Conservation (phyloP, 23 tunicate genomes). For the Aplidium turbinatum region DNA sequence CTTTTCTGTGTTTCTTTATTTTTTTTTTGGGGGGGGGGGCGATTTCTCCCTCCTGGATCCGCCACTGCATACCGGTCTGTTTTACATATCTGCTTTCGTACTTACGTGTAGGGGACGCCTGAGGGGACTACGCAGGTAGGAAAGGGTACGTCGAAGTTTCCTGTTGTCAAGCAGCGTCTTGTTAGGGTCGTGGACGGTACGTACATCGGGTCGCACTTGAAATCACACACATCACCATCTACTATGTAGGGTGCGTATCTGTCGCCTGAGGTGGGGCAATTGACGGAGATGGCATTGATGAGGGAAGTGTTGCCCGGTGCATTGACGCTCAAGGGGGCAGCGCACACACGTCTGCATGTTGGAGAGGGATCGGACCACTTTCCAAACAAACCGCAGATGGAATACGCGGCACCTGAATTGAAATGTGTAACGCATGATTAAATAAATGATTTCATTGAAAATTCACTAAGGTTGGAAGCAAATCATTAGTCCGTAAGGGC, state of each 20-base stretch:
- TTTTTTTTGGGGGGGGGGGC: too few relatives aligned
- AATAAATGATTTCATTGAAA: too few relatives aligned
- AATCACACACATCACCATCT: slow-evolving; percentile 20
- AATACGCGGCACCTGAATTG: slow-evolving; percentile 17
- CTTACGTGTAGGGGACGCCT: slow-evolving; percentile 15
- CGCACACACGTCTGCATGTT: slow-evolving; percentile 34
- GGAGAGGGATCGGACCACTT: slow-evolving; percentile 66
- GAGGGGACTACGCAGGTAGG: slow-evolving; percentile 53
- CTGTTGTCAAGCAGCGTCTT: slow-evolving; percentile 42
- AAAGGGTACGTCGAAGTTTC: slow-evolving; percentile 31
- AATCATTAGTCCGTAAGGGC: neutral
- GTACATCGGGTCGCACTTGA: slow-evolving; percentile 35
- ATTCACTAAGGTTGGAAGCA: too few relatives aligned
- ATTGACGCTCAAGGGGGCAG: slow-evolving; percentile 4
- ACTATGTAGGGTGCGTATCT: neutral
- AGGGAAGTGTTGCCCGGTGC: neutral
- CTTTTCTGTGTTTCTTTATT: too few relatives aligned
- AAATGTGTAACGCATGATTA: too few relatives aligned
- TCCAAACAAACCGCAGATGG: slow-evolving; percentile 55
- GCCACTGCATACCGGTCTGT: too few relatives aligned
- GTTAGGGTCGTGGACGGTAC: neutral
- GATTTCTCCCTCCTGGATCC: too few relatives aligned
- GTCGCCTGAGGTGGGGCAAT: slow-evolving; percentile 20
- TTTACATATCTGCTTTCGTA: too few relatives aligned
- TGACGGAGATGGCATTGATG: slow-evolving; percentile 13